These are phyloP conservation scores for Tychaedon coryphoeus DNA, from an alignment of 2,113 vertebrate genomes.

Conservation along the genomic window DNA sequence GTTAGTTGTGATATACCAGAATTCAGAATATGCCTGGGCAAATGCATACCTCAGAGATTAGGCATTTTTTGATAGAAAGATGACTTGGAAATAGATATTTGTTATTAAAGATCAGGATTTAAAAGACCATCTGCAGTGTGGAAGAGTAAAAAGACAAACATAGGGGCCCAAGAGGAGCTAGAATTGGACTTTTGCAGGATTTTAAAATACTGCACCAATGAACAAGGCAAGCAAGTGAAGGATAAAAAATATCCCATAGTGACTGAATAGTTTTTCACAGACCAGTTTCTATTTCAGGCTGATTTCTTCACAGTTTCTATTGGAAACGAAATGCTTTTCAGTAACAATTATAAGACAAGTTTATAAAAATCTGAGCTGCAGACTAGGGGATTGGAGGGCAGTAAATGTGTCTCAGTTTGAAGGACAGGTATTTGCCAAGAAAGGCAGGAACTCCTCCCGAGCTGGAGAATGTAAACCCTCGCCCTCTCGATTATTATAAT, in stretches of 20 bases:
- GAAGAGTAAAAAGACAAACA: background rate
- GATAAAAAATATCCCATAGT: background rate
- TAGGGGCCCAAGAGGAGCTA: background rate
- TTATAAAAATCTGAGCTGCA: background rate
- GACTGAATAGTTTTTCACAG: background rate
- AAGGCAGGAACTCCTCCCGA: no score
- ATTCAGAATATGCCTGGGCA: background rate
- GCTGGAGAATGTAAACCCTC: no score
- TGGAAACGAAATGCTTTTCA: background rate
- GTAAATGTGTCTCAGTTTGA: no score
- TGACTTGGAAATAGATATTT: background rate
- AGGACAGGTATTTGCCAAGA: no score
- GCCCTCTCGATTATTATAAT: no score
- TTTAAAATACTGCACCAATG: background rate
- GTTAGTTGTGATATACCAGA: background rate
- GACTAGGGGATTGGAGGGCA: accelerated
- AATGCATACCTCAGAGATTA: background rate
- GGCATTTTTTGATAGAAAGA: background rate
- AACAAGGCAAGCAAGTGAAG: background rate
- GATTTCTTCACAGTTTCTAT: background rate
- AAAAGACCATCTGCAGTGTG: background rate
- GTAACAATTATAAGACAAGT: background rate
- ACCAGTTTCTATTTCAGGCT: background rate
- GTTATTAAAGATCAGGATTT: background rate
- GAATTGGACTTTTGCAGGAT: background rate